phyloP scores from a whole-genome alignment of 2,888 invertebrate species.

The Eilema caniola region DNA sequence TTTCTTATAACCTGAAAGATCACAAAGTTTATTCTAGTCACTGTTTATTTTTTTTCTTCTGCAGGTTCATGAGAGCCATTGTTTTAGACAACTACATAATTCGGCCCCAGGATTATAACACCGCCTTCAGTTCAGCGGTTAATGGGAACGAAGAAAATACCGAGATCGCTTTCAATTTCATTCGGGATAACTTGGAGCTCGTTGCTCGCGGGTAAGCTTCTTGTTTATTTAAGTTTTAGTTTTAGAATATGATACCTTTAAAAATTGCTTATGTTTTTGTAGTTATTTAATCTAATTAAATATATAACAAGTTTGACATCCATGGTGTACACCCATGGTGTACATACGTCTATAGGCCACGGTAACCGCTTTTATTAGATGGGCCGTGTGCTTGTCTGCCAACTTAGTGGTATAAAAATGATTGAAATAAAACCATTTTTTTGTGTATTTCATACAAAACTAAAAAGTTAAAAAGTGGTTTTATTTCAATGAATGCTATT shows the following conservation, averaged over 20 bases:
- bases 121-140: slow-evolving; percentile 81
- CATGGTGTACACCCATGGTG: no score
- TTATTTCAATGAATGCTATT: no score
- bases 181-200: slow-evolving; percentile 64
- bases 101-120: slow-evolving; percentile 80
- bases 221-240: background rate
- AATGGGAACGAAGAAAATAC: slow-evolving; percentile 86
- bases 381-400: no score
- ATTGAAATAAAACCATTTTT: background rate
- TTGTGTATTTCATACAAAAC: no score
- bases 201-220: slow-evolving; percentile 69
- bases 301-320: background rate
- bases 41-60: slow-evolving; percentile 8
- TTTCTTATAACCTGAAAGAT: no score
- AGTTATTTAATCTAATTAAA: background rate
- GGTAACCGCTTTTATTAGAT: no score
- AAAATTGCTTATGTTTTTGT: background rate
- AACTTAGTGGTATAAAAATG: background rate
- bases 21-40: no score
- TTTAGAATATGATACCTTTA: background rate
- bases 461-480: no score
- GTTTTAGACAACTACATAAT: slow-evolving; percentile 67
- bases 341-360: no score
- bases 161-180: slow-evolving; percentile 82
- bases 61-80: slow-evolving; percentile 68